A percentile compares a stretch with the other conserved stretches of the same genome.
phyloP scores from a whole-genome alignment of 1,140 invertebrate genomes.

The Nephila pilipes region DNA sequence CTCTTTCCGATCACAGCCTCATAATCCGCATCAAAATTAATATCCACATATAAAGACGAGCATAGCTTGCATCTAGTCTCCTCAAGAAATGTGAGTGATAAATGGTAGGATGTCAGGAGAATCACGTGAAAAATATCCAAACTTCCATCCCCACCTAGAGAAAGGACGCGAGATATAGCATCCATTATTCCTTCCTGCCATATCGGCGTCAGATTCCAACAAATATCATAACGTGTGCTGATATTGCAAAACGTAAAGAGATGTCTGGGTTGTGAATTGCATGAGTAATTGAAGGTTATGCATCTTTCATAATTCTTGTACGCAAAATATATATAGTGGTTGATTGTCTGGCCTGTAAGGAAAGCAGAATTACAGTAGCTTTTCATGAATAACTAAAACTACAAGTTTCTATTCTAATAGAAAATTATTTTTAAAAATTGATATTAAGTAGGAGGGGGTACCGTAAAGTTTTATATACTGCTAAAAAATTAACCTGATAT shows the following conservation, averaged over 20 bases:
- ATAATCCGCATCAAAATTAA: slow-evolving; percentile 31
- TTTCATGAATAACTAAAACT: too few species aligned
- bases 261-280: neutral
- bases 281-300: neutral
- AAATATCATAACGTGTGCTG: slow-evolving; percentile 42
- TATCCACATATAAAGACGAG: neutral
- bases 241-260: slow-evolving; percentile 17
- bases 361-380: neutral
- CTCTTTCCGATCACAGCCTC: slow-evolving; percentile 7
- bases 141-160: slow-evolving; percentile 7
- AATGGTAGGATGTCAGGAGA: slow-evolving; percentile 40
- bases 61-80: neutral
- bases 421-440: too few species aligned
- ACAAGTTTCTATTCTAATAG: too few species aligned
- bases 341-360: neutral
- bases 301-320: neutral
- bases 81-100: neutral
- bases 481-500: too few species aligned
- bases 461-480: too few species aligned
- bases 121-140: slow-evolving; percentile 46
- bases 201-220: slow-evolving; percentile 29
- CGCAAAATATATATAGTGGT: neutral
- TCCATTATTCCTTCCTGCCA: slow-evolving; percentile 32
- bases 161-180: slow-evolving; percentile 16
- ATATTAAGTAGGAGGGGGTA: too few species aligned